Evolutionary conservation across 2,797 vertebrate species (phyloP).

Genomic region (Atherinosoma microstoma): DNA sequence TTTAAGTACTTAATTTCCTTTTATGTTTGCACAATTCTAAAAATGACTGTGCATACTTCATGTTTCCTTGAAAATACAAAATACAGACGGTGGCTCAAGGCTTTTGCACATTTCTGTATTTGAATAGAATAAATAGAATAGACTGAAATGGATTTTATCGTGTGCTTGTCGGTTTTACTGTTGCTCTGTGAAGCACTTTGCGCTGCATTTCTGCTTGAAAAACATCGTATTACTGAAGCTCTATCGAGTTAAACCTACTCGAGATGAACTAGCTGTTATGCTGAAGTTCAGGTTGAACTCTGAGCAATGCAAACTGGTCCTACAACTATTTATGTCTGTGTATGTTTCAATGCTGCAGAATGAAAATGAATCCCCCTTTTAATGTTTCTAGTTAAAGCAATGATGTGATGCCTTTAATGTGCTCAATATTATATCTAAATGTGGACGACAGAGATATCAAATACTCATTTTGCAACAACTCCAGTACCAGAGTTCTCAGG

Average conservation of each 20-base stretch:
- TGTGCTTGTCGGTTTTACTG: too few species aligned
- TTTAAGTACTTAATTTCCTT: too few species aligned
- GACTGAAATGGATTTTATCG: too few species aligned
- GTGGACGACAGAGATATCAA: not conserved
- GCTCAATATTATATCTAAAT: not conserved
- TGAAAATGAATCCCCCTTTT: not conserved
- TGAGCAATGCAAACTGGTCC: not conserved
- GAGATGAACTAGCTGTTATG: not conserved
- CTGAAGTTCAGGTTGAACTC: not conserved
- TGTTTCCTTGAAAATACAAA: not conserved
- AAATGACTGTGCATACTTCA: too few species aligned
- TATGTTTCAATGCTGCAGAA: not conserved
- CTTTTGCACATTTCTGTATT: not conserved
- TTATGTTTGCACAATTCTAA: too few species aligned
- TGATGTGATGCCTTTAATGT: not conserved
- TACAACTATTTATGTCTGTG: not conserved
- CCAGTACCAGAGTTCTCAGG: not conserved
- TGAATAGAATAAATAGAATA: too few species aligned
- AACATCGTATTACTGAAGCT: not conserved
- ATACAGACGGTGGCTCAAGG: not conserved
- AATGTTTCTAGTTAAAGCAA: not conserved
- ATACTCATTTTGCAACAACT: not conserved
- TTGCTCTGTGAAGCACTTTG: not conserved
- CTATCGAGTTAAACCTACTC: not conserved
- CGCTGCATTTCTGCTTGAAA: too few species aligned